phyloP scores from a whole-genome alignment of 2,888 invertebrate genomes.

The Agrotis ipsilon region DNA sequence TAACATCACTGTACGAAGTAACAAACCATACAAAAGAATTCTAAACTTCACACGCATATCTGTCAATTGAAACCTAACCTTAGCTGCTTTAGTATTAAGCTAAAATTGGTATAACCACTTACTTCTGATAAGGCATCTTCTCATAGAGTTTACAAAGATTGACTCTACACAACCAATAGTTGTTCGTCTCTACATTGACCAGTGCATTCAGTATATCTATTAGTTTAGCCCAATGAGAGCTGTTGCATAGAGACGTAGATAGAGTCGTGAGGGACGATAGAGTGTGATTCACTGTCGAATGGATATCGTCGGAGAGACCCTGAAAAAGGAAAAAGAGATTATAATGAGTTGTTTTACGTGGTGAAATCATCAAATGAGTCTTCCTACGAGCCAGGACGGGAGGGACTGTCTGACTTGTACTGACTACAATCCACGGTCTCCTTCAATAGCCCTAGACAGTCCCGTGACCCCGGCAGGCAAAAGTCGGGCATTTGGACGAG shows the following conservation, averaged over 20 bases:
- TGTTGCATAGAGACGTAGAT: constrained; percentile 91
- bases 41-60: not conserved
- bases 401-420: too few species aligned
- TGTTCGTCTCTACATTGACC: constrained; percentile 92
- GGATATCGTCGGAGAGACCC: constrained; percentile 94
- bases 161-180: constrained; percentile 97
- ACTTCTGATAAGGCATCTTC: constrained; percentile 85
- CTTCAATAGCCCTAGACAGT: too few species aligned
- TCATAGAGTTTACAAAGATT: constrained; percentile 85
- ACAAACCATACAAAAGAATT: too few species aligned
- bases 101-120: constrained; percentile 26
- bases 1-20: too few species aligned
- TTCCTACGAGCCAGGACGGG: too few species aligned
- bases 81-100: too few species aligned
- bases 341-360: too few species aligned
- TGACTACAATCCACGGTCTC: too few species aligned
- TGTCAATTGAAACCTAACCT: not conserved
- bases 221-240: constrained; percentile 90
- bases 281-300: constrained; percentile 94
- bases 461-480: too few species aligned
- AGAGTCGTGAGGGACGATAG: constrained; percentile 92
- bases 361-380: too few species aligned
- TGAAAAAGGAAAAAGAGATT: constrained; percentile 70
- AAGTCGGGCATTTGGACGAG: too few species aligned
- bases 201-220: constrained; percentile 92